Evolutionary conservation across 1,140 invertebrate species (phyloP).

Genomic region (Cydia fagiglandana): DNA sequence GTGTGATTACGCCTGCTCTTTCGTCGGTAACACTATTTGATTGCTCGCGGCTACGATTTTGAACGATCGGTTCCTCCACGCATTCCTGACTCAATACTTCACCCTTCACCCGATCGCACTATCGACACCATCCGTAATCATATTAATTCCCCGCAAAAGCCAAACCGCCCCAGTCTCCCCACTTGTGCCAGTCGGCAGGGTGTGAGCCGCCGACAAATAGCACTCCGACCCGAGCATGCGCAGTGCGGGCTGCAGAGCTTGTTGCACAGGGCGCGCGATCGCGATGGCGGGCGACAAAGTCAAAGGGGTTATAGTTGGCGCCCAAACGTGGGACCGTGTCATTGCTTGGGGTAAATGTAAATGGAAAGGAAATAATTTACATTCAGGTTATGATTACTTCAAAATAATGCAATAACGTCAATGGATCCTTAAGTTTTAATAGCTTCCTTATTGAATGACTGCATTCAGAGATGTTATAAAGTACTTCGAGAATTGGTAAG

Average conservation of each 20-base stretch:
- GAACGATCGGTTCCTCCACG: too few relatives aligned
- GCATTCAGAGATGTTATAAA: too few relatives aligned
- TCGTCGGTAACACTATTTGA: too few relatives aligned
- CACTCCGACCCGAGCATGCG: neutral
- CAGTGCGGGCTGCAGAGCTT: neutral
- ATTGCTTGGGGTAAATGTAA: neutral
- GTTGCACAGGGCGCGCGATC: neutral
- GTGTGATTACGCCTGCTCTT: too few relatives aligned
- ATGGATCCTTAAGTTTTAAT: neutral
- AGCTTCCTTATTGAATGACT: too few relatives aligned
- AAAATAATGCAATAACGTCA: neutral
- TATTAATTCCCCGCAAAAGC: conserved; percentile 13
- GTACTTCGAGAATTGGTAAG: too few relatives aligned
- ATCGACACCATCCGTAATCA: neutral
- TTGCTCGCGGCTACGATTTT: too few relatives aligned
- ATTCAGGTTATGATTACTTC: neutral
- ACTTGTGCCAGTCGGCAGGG: neutral
- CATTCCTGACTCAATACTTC: neutral
- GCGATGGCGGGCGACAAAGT: neutral
- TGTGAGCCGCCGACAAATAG: conserved; percentile 28
- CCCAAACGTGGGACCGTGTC: conserved; percentile 1
- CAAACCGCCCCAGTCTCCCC: conserved; percentile 3
- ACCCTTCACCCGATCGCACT: neutral
- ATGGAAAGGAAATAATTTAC: neutral
- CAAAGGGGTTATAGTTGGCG: neutral